A percentile compares a stretch with the other conserved stretches of the same genome.
phyloP scores from a whole-genome alignment of 2,888 invertebrate genomes.

The Parasteatoda lunata region DNA sequence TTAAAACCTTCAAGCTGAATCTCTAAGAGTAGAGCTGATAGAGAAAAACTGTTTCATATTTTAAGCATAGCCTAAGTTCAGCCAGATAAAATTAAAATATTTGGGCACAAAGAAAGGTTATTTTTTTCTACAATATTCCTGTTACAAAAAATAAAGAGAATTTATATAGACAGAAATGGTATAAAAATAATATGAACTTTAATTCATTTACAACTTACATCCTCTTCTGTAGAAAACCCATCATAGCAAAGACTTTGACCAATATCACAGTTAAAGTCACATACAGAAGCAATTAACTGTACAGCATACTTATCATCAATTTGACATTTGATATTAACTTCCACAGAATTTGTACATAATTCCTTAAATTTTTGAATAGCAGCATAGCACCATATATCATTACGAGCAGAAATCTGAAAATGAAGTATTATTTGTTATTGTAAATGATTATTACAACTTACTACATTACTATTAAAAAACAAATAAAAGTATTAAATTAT shows the following conservation, averaged over 20 bases:
- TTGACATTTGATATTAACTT: slow-evolving; percentile 17
- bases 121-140: not conserved
- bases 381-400: slow-evolving; percentile 27
- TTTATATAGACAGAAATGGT: too few species aligned
- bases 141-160: not conserved
- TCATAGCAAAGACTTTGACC: slow-evolving; percentile 33
- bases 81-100: not conserved
- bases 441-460: not conserved
- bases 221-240: slow-evolving; percentile 15
- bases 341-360: slow-evolving; percentile 32
- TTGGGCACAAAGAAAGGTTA: not conserved
- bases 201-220: too few species aligned
- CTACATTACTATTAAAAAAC: not conserved
- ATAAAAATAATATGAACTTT: too few species aligned
- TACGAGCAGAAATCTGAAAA: slow-evolving; percentile 35
- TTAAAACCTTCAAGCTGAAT: too few species aligned
- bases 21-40: not conserved
- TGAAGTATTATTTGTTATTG: not conserved
- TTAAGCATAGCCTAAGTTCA: not conserved
- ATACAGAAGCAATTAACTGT: slow-evolving; percentile 36
- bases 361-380: slow-evolving; percentile 37
- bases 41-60: not conserved
- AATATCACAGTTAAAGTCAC: slow-evolving; percentile 39
- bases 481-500: not conserved
- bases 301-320: slow-evolving; percentile 27